Evolutionary conservation across 1,140 invertebrate species (phyloP).

Genomic region (Drosophila albomicans): DNA sequence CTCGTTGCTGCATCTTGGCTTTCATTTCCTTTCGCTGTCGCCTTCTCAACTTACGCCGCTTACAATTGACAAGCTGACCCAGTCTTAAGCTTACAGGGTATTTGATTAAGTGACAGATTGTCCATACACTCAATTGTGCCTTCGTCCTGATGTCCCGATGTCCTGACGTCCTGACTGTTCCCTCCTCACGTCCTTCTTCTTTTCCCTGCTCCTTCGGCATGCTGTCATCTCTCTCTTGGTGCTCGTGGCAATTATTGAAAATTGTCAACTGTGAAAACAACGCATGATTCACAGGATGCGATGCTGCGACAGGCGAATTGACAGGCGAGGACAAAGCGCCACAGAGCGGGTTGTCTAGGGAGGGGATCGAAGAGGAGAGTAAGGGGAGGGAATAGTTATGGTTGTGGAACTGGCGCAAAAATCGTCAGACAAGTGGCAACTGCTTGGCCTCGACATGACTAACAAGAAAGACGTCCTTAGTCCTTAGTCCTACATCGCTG

Average conservation of each 20-base stretch:
- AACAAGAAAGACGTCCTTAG: conserved; percentile 50
- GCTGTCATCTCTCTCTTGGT: not conserved
- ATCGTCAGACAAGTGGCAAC: conserved; percentile 12
- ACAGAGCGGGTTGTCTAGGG: not conserved
- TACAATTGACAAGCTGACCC: not conserved
- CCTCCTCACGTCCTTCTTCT: not conserved
- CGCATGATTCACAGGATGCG: conserved; percentile 53
- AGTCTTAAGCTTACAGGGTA: not conserved
- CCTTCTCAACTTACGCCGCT: not conserved
- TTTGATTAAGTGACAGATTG: conserved; percentile 2
- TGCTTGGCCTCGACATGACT: conserved; percentile 68
- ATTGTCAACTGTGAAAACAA: conserved; percentile 68
- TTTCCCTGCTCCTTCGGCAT: too few relatives aligned
- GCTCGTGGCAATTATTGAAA: conserved; percentile 48
- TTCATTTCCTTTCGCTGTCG: not conserved
- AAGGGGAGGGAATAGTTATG: conserved; percentile 8
- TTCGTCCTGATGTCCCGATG: not conserved
- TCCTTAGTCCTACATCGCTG: conserved; percentile 10
- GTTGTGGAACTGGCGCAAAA: conserved; percentile 9
- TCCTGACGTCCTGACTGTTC: not conserved
- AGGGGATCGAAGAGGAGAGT: too few relatives aligned
- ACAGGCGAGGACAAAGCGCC: conserved; percentile 36
- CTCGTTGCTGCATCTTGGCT: not conserved
- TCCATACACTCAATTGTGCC: not conserved
- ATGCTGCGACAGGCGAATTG: conserved; percentile 37